Evolutionary conservation across 2,113 vertebrate genomes (phyloP).

Genomic region (Lates calcarifer): DNA sequence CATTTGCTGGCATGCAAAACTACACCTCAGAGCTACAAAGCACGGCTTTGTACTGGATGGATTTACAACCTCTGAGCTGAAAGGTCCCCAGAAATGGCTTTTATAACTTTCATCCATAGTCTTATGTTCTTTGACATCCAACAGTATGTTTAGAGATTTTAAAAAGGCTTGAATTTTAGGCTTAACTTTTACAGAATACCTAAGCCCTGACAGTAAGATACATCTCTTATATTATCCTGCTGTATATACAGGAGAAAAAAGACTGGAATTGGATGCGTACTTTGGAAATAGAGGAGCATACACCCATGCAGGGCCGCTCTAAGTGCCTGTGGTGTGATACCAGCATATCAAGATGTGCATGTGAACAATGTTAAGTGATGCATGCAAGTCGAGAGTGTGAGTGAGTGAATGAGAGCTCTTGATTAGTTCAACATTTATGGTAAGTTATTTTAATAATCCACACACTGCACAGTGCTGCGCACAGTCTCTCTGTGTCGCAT

Average conservation of each 20-base stretch:
- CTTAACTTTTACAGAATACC: background rate
- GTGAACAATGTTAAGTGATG: constrained; percentile 69
- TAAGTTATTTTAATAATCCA: constrained; percentile 60
- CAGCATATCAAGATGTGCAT: constrained; percentile 37
- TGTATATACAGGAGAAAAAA: background rate
- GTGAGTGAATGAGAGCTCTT: constrained; percentile 18
- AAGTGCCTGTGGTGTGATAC: constrained; percentile 25
- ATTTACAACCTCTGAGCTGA: constrained; percentile 3
- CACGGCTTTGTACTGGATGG: background rate
- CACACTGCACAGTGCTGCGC: background rate
- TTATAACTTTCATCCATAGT: background rate
- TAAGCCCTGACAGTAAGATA: background rate
- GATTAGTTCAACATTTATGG: constrained; percentile 66
- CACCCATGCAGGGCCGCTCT: too few relatives aligned
- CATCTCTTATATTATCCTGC: background rate
- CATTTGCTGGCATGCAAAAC: constrained; percentile 29
- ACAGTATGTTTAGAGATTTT: too few relatives aligned
- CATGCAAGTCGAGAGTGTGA: constrained; percentile 7
- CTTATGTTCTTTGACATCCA: background rate
- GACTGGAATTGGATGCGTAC: background rate
- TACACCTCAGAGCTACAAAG: constrained; percentile 7
- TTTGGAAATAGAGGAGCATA: too few relatives aligned
- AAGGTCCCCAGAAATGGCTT: background rate
- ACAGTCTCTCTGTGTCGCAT: constrained; percentile 11
- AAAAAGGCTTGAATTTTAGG: background rate